Conservation (phyloP, 1,140 invertebrate species). For the Armadillidium nasatum region DNA sequence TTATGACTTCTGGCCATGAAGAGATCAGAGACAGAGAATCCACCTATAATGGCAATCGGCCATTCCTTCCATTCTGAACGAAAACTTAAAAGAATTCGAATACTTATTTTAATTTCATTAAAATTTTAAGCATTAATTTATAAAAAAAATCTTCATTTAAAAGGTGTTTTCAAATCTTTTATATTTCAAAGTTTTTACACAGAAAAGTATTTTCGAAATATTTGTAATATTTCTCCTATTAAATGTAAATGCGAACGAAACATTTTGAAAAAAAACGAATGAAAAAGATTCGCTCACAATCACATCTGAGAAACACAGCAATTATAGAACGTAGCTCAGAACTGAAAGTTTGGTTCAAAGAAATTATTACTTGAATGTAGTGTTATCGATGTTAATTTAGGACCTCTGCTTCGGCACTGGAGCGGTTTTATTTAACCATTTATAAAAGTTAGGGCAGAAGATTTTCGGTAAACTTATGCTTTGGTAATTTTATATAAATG, state of each 20-base stretch:
- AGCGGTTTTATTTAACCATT: background rate
- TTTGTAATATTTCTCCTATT: no score
- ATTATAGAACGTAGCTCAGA: background rate
- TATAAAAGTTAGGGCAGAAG: background rate
- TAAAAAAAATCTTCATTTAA: no score
- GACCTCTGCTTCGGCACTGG: background rate
- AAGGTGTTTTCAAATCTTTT: background rate
- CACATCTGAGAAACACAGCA: background rate
- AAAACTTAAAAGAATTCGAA: background rate
- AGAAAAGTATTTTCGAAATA: background rate
- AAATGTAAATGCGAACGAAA: background rate
- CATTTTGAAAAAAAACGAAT: background rate
- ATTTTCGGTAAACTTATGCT: background rate
- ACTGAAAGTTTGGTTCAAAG: background rate
- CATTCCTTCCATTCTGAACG: background rate
- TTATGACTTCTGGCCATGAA: conserved; percentile 7
- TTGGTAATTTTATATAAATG: no score
- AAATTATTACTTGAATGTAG: background rate
- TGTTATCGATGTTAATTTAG: background rate
- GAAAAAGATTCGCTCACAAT: background rate
- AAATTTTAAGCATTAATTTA: no score
- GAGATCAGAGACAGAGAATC: conserved; percentile 7
- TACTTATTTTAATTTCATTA: background rate
- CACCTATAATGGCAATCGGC: background rate
- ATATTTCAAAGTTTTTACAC: background rate